A percentile compares a stretch with the other conserved stretches of the same genome.
phyloP scores from a whole-genome alignment of 2,113 vertebrate species.

The Bostrychus sinensis region DNA sequence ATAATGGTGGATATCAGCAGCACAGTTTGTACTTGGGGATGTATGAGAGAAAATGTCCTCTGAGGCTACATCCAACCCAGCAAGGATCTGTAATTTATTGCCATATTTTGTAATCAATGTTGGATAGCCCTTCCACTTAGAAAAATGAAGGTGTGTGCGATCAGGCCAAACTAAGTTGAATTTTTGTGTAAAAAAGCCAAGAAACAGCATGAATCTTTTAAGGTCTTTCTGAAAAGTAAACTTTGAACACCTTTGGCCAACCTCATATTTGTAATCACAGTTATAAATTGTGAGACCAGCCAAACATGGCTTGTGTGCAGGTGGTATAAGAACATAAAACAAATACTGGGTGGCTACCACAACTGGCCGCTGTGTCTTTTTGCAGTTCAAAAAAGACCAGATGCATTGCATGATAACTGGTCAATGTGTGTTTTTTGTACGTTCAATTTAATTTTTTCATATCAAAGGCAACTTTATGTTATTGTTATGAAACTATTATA shows the following conservation, averaged over 20 bases:
- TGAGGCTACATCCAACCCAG: constrained; percentile 13
- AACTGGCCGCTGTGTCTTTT: constrained; percentile 27
- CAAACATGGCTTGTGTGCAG: neutral
- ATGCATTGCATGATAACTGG: constrained; percentile 29
- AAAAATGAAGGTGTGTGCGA: constrained; percentile 8
- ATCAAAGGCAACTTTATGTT: neutral
- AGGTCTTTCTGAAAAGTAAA: neutral
- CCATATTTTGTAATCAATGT: constrained; percentile 11
- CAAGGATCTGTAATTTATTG: constrained; percentile 18
- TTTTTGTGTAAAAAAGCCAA: constrained; percentile 1
- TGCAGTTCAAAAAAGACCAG: too few relatives aligned
- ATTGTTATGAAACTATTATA: neutral
- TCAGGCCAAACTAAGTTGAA: neutral
- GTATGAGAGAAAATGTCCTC: constrained; percentile 6
- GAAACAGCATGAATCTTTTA: neutral
- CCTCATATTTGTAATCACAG: constrained; percentile 1
- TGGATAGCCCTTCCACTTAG: constrained; percentile 4
- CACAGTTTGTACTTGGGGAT: constrained; percentile 27
- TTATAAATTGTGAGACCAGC: constrained; percentile 13
- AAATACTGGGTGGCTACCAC: constrained; percentile 14
- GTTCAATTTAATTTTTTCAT: too few relatives aligned
- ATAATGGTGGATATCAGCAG: constrained; percentile 45
- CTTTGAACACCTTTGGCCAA: neutral
- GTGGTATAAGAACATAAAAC: constrained; percentile 24
- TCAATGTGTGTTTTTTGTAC: too few relatives aligned